These are phyloP conservation scores for Synanceia verrucosa DNA, from an alignment of 2,797 vertebrate species.

Conservation along the genomic window DNA sequence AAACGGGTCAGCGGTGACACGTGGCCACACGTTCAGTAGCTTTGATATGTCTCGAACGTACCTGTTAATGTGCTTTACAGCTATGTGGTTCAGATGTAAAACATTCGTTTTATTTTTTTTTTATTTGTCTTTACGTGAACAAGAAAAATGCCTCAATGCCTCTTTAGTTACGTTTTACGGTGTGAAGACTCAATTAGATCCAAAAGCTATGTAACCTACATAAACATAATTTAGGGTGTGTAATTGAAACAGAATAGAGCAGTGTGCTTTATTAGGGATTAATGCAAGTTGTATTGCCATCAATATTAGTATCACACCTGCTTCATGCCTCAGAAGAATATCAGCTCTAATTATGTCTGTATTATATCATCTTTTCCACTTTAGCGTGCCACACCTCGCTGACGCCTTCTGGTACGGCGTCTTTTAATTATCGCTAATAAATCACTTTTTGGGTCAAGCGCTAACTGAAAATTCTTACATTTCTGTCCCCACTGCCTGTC, in stretches of 20 bases:
- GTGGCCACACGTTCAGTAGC: constrained; percentile 56
- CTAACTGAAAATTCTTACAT: constrained; percentile 23
- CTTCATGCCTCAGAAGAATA: constrained; percentile 14
- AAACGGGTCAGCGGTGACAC: constrained; percentile 67
- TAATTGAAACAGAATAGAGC: not conserved
- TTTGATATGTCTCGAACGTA: constrained; percentile 37
- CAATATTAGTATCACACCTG: not conserved
- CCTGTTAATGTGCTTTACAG: not conserved
- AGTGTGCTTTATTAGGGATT: not conserved
- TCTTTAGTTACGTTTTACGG: not conserved
- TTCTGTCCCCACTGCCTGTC: not conserved
- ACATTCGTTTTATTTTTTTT: not conserved
- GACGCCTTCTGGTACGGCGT: constrained; percentile 11
- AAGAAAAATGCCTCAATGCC: not conserved
- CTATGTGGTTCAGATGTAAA: not conserved
- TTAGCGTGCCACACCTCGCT: constrained; percentile 39
- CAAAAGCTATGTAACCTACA: not conserved
- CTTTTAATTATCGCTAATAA: constrained; percentile 38
- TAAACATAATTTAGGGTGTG: not conserved
- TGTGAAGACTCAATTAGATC: constrained; percentile 3
- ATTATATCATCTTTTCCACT: constrained; percentile 22
- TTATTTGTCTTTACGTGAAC: not conserved
- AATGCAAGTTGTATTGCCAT: constrained; percentile 1
- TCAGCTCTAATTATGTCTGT: constrained; percentile 18
- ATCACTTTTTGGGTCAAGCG: not conserved